Evolutionary conservation across 2,888 invertebrate species (phyloP).

Genomic region (Polyommatus icarus): DNA sequence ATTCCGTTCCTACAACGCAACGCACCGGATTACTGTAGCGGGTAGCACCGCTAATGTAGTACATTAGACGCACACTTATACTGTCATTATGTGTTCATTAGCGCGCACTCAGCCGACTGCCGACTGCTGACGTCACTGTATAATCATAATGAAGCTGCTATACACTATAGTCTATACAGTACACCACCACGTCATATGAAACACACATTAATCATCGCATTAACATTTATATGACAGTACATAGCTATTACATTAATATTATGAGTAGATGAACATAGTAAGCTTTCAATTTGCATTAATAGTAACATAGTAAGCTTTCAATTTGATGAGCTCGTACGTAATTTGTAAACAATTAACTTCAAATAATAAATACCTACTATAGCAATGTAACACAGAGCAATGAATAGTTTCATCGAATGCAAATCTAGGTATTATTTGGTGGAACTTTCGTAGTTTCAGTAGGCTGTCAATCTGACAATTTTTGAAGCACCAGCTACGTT

Average conservation of each 20-base stretch:
- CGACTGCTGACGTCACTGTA: background rate
- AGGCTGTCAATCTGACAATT: no score
- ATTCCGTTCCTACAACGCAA: background rate
- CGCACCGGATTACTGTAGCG: background rate
- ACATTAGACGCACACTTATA: conserved; percentile 6
- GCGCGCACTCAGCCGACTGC: background rate
- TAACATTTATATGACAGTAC: background rate
- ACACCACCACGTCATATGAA: background rate
- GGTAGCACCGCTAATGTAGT: background rate
- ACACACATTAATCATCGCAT: background rate
- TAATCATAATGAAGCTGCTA: background rate
- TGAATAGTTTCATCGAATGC: no score
- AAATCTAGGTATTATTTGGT: no score
- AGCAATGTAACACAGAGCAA: no score
- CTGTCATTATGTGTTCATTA: conserved; percentile 17
- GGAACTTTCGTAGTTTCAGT: no score
- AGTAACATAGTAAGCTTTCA: no score
- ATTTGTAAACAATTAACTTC: no score
- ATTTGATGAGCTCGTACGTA: no score
- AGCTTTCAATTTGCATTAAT: no score
- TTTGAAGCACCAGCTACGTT: no score
- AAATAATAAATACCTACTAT: no score
- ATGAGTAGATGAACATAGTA: no score
- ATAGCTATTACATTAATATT: background rate
- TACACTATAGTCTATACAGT: background rate